A percentile compares a stretch with the other conserved stretches of the same genome.
These are phyloP conservation scores for Drosophila peninsularis DNA, from an alignment of 2,888 invertebrate genomes.

Conservation along the genomic window DNA sequence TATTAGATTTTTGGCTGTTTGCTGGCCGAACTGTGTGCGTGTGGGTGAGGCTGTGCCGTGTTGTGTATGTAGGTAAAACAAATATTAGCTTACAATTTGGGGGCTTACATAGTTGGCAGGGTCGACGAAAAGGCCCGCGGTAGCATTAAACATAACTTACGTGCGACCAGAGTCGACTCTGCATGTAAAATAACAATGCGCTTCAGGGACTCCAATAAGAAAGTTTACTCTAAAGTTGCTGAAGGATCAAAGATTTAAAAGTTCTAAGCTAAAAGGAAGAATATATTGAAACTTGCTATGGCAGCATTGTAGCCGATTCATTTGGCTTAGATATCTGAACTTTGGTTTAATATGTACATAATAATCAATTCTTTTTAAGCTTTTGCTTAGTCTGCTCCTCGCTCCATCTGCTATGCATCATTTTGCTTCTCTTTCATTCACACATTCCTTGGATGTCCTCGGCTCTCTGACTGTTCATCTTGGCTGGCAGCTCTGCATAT, in stretches of 20 bases:
- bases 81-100: slow-evolving; percentile 78
- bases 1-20: slow-evolving; percentile 75
- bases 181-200: slow-evolving; percentile 4
- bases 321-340: neutral
- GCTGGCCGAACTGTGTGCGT: slow-evolving; percentile 30
- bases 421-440: neutral
- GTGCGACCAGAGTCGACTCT: slow-evolving; percentile 19
- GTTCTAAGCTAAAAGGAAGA: neutral
- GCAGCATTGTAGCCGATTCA: neutral
- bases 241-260: neutral
- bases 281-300: neutral
- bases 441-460: neutral
- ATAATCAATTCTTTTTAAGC: neutral
- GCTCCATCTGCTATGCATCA: neutral
- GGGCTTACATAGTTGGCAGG: slow-evolving; percentile 63
- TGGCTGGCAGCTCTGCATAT: slow-evolving; percentile 15
- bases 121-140: slow-evolving; percentile 68
- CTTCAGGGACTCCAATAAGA: neutral
- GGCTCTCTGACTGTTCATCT: slow-evolving; percentile 1
- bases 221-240: neutral
- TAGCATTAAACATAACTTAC: slow-evolving; percentile 65
- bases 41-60: slow-evolving; percentile 14
- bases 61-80: slow-evolving; percentile 69
- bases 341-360: neutral
- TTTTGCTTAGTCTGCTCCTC: neutral